Evolutionary conservation across 2,888 invertebrate species (phyloP).

Genomic region (Synanthedon tipuliformis): DNA sequence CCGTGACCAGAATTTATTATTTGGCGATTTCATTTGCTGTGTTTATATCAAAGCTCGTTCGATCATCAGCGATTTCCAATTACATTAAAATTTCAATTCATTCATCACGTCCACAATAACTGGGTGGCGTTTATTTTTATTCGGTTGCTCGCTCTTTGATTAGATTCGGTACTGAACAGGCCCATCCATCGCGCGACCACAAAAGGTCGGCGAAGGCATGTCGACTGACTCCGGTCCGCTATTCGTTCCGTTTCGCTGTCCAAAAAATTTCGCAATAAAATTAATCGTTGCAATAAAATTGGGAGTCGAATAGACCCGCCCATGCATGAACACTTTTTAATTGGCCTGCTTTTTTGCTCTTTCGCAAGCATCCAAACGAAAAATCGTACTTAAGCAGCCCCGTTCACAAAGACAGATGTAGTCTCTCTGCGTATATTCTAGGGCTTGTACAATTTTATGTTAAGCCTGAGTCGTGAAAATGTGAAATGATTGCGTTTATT

Average conservation of each 20-base stretch:
- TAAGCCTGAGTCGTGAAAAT: no score
- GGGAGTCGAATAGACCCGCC: conserved; percentile 53
- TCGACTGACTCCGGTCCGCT: conserved; percentile 43
- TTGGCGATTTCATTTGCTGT: conserved; percentile 4
- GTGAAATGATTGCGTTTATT: no score
- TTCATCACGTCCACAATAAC: conserved; percentile 38
- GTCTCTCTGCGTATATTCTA: no score
- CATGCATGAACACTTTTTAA: conserved; percentile 69
- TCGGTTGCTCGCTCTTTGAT: conserved; percentile 44
- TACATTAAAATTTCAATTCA: conserved; percentile 52
- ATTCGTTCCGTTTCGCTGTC: conserved; percentile 57
- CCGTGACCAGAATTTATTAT: conserved; percentile 13
- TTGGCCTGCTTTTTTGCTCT: conserved; percentile 58
- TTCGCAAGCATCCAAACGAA: conserved; percentile 46
- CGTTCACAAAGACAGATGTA: not conserved
- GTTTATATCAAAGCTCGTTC: conserved; percentile 21
- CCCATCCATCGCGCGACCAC: conserved; percentile 52
- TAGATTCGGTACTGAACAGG: conserved; percentile 46
- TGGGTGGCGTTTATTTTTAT: conserved; percentile 26
- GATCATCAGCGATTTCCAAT: conserved; percentile 40
- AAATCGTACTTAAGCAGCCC: conserved; percentile 47
- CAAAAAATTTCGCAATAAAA: conserved; percentile 68
- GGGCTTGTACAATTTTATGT: no score
- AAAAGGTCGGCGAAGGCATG: conserved; percentile 47
- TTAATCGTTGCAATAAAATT: conserved; percentile 68